phyloP scores from a whole-genome alignment of 2,113 vertebrate species.

The Psammodynastes pulverulentus region DNA sequence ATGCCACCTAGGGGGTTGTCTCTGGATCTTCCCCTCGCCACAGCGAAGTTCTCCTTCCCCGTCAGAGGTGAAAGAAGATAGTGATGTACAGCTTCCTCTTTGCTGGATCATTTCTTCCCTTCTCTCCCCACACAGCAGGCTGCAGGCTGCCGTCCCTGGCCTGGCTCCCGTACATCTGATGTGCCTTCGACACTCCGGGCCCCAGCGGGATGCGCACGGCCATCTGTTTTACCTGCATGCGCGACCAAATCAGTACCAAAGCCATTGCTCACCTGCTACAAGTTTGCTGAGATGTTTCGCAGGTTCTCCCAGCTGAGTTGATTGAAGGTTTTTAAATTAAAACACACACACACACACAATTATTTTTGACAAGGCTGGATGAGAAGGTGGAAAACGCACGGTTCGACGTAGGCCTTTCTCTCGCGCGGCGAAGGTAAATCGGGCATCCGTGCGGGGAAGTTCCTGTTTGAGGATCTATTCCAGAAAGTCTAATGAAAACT shows the following conservation, averaged over 20 bases:
- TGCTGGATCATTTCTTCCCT: constrained; percentile 31
- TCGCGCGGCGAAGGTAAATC: neutral
- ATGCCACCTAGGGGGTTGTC: no score
- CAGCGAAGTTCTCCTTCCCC: constrained; percentile 25
- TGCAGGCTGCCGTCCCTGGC: constrained; percentile 44
- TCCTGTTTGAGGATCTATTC: neutral
- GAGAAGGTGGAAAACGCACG: accelerated
- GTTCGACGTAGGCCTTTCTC: neutral
- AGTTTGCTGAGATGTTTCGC: constrained; percentile 10
- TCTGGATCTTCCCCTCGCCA: constrained; percentile 27
- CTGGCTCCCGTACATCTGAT: constrained; percentile 35
- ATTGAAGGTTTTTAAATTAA: neutral
- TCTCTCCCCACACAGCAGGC: neutral
- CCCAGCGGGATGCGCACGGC: neutral
- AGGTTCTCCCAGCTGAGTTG: accelerated
- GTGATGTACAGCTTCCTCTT: constrained; percentile 22
- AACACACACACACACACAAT: neutral
- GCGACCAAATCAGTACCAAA: neutral
- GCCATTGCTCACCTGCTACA: constrained; percentile 3
- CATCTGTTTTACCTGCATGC: constrained; percentile 37
- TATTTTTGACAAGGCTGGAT: neutral
- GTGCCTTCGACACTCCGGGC: accelerated
- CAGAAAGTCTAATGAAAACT: neutral
- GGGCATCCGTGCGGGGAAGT: accelerated
- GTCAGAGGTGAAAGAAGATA: neutral